phyloP scores from a whole-genome alignment of 2,113 vertebrate species.

The Maylandia zebra region DNA sequence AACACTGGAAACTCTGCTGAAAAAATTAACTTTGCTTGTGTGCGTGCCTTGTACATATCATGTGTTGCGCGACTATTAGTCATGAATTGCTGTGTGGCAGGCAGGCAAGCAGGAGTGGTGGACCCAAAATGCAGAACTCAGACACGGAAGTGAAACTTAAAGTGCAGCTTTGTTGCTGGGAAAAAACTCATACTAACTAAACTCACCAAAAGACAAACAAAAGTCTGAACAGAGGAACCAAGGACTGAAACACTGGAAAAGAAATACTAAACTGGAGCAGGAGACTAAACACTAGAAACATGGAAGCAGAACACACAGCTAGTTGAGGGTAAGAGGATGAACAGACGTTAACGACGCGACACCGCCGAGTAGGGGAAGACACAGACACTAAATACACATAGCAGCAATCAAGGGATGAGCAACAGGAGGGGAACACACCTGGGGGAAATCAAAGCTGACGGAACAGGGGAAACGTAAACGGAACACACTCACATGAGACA shows the following conservation, averaged over 20 bases:
- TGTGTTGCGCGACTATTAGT: not conserved
- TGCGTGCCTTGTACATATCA: not conserved
- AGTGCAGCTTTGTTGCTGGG: not conserved
- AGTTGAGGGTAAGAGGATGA: not conserved
- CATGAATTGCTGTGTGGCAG: not conserved
- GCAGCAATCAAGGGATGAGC: not conserved
- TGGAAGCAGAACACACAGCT: not conserved
- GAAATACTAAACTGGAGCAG: not conserved
- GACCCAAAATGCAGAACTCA: no score
- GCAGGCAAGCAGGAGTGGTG: not conserved
- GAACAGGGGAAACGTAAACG: fast-evolving
- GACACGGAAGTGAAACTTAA: not conserved
- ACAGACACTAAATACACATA: not conserved
- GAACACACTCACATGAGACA: no score
- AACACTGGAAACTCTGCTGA: not conserved
- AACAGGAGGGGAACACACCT: not conserved
- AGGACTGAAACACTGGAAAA: not conserved
- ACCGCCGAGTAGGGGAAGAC: fast-evolving
- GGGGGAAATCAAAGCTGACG: fast-evolving
- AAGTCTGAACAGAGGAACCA: not conserved
- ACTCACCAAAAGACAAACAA: not conserved
- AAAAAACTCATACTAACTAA: not conserved
- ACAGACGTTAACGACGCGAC: fast-evolving
- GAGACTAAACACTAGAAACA: not conserved
- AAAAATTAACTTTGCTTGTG: not conserved